phyloP scores from a whole-genome alignment of 2,888 invertebrate species.

The Papilio protenor region DNA sequence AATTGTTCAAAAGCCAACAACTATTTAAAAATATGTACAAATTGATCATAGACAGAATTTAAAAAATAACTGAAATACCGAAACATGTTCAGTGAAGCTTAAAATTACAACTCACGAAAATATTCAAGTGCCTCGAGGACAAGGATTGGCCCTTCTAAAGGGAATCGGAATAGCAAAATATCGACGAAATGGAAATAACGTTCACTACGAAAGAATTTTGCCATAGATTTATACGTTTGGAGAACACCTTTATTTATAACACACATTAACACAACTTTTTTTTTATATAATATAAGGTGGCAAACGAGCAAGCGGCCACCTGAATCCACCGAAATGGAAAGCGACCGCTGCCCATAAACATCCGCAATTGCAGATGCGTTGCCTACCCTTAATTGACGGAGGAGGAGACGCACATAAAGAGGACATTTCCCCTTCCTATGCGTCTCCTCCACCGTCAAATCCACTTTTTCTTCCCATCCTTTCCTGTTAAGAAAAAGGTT shows the following conservation, averaged over 20 bases:
- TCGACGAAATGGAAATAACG: slow-evolving; percentile 10
- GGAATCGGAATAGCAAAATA: slow-evolving; percentile 25
- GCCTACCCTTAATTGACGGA: too few species aligned
- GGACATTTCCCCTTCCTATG: too few species aligned
- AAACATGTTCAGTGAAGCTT: slow-evolving; percentile 20
- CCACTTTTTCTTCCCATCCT: too few species aligned
- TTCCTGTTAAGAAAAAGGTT: too few species aligned
- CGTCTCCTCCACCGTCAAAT: too few species aligned
- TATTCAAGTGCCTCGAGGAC: slow-evolving; percentile 31
- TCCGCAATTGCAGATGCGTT: too few species aligned
- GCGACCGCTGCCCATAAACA: too few species aligned
- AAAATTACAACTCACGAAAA: slow-evolving; percentile 24
- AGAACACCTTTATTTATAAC: neutral
- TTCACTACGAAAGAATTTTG: neutral
- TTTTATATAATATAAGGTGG: too few species aligned
- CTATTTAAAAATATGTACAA: neutral
- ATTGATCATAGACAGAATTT: neutral
- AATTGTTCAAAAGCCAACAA: neutral
- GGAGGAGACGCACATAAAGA: too few species aligned
- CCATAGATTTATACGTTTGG: neutral
- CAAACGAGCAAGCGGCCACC: too few species aligned
- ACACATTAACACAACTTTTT: neutral
- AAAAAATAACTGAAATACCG: neutral
- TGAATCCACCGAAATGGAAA: too few species aligned
- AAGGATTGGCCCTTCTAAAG: slow-evolving; percentile 7